These are phyloP conservation scores for Formicarius rufipectus DNA, from an alignment of 2,113 vertebrate genomes.

Conservation along the genomic window DNA sequence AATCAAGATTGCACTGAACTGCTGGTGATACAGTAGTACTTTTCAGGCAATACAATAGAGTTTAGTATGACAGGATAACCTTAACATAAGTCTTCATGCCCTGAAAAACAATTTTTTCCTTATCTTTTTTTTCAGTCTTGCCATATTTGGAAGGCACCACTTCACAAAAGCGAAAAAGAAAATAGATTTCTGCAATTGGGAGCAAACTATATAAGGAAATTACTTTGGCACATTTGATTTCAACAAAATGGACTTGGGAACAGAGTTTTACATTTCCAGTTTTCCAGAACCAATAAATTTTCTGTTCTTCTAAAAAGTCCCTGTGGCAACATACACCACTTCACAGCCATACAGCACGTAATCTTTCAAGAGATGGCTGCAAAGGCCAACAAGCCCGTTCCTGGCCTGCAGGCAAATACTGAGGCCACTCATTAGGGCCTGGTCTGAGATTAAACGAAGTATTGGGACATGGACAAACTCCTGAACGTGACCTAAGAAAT, in stretches of 20 bases:
- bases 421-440: background rate
- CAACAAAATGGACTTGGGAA: background rate
- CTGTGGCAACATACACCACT: background rate
- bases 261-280: background rate
- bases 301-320: background rate
- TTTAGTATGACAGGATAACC: background rate
- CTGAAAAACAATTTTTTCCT: background rate
- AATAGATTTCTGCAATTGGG: background rate
- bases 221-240: background rate
- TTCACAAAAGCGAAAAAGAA: background rate
- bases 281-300: background rate
- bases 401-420: background rate
- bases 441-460: background rate
- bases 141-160: background rate
- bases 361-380: background rate
- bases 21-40: background rate
- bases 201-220: background rate
- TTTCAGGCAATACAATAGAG: background rate
- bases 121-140: background rate
- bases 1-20: background rate
- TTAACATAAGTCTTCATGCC: background rate
- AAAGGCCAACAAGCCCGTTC: background rate
- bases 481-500: fast-evolving
- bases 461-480: background rate
- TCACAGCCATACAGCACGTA: background rate